Evolutionary conservation across 2,797 vertebrate genomes (phyloP).

Genomic region (Enteromius unitaeniatus): DNA sequence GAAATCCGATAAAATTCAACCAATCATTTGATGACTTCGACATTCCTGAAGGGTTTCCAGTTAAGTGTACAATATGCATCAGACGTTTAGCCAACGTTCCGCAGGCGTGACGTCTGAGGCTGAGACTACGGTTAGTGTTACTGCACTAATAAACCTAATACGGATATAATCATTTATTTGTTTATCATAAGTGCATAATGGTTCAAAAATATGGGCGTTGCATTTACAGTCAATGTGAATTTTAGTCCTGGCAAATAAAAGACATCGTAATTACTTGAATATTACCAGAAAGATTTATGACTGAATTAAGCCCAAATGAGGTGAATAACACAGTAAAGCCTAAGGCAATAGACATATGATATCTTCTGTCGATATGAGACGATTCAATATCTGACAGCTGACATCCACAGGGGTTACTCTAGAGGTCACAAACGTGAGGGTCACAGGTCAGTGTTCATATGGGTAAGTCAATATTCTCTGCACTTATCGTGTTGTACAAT

Average conservation of each 20-base stretch:
- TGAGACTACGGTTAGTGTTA: not conserved
- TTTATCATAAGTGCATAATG: not conserved
- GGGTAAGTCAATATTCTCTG: constrained; percentile 1
- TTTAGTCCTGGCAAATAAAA: not conserved
- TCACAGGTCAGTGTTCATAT: constrained; percentile 29
- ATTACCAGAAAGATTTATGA: not conserved
- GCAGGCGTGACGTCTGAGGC: too few relatives aligned
- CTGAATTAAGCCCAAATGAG: not conserved
- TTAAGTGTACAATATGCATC: too few relatives aligned
- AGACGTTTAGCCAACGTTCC: too few relatives aligned
- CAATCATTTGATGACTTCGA: too few relatives aligned
- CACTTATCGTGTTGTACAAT: constrained; percentile 4
- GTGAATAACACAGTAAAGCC: constrained; percentile 7
- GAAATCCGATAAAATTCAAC: too few relatives aligned
- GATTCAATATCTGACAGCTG: constrained; percentile 2
- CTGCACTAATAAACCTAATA: not conserved
- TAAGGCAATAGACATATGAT: not conserved
- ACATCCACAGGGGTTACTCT: not conserved
- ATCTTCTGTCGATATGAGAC: not conserved
- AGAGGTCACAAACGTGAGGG: not conserved
- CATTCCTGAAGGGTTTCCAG: too few relatives aligned
- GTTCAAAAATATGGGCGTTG: not conserved
- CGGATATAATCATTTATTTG: not conserved
- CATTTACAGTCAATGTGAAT: not conserved
- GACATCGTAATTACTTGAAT: not conserved